Conservation (phyloP, 2,888 invertebrate species). For the Carcina quercana region DNA sequence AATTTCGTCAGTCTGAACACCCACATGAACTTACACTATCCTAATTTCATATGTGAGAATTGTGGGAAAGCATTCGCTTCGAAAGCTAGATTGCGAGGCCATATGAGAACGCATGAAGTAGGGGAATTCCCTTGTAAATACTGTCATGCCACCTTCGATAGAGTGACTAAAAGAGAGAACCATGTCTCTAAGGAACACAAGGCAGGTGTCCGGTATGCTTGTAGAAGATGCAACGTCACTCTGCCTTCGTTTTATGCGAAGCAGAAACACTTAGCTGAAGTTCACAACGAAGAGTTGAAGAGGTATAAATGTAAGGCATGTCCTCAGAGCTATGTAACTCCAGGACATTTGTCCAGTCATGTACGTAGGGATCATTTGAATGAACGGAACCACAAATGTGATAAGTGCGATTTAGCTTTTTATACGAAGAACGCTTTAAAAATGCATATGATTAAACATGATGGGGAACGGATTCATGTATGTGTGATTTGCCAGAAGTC, state of each 20-base stretch:
- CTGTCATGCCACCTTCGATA: slow-evolving; percentile 52
- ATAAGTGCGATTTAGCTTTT: slow-evolving; percentile 67
- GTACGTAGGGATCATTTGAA: slow-evolving; percentile 58
- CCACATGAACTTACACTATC: slow-evolving; percentile 70
- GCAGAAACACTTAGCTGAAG: slow-evolving; percentile 61
- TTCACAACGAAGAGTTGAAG: slow-evolving; percentile 60
- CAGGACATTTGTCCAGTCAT: slow-evolving; percentile 60
- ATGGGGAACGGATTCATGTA: slow-evolving; percentile 64
- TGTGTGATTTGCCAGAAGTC: slow-evolving; percentile 68
- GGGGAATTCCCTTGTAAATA: slow-evolving; percentile 57
- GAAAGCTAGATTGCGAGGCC: slow-evolving; percentile 59
- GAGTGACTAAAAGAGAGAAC: slow-evolving; percentile 58
- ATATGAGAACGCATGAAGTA: slow-evolving; percentile 68
- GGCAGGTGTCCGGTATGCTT: slow-evolving; percentile 53
- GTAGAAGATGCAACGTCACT: slow-evolving; percentile 54
- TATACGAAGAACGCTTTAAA: slow-evolving; percentile 70
- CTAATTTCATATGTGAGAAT: slow-evolving; percentile 64
- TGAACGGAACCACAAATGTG: slow-evolving; percentile 64
- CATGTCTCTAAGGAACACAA: slow-evolving; percentile 65
- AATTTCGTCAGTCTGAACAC: slow-evolving; percentile 61
- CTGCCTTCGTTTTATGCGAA: slow-evolving; percentile 57
- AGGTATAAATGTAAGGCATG: slow-evolving; percentile 64
- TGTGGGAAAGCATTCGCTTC: slow-evolving; percentile 73
- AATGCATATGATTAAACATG: slow-evolving; percentile 74
- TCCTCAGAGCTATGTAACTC: slow-evolving; percentile 62